These are phyloP conservation scores for Melospiza melodia DNA, from an alignment of 2,113 vertebrate genomes.

Conservation along the genomic window DNA sequence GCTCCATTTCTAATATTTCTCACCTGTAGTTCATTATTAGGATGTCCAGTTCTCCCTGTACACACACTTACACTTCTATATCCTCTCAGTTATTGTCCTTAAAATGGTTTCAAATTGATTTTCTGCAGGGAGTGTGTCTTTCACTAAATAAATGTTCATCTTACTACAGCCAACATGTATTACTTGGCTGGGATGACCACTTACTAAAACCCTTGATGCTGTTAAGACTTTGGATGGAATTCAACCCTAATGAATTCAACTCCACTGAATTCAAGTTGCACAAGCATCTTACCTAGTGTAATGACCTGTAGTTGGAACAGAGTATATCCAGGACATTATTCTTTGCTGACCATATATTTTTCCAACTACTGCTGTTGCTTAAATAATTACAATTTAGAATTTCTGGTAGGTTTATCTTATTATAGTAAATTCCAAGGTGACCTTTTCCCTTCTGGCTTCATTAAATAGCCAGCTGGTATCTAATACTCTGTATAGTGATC, in stretches of 20 bases:
- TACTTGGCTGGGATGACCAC: conserved; percentile 13
- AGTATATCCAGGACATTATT: neutral
- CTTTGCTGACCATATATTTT: conserved; percentile 28
- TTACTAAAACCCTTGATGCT: conserved; percentile 9
- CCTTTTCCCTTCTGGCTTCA: conserved; percentile 6
- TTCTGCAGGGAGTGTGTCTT: conserved; percentile 4
- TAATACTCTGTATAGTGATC: neutral
- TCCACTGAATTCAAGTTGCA: conserved; percentile 18
- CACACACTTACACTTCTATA: neutral
- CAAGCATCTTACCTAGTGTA: neutral
- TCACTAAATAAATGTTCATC: neutral
- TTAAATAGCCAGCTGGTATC: neutral
- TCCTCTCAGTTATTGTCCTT: neutral
- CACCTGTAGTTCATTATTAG: neutral
- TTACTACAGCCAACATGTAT: neutral
- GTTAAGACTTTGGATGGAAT: conserved; percentile 28
- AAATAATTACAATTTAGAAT: conserved; percentile 10
- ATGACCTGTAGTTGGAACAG: conserved; percentile 27
- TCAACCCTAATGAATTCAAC: conserved; percentile 41
- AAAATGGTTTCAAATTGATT: neutral
- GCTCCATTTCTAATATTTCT: neutral
- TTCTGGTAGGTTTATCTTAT: conserved; percentile 31
- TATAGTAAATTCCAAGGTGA: neutral
- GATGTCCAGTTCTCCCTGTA: neutral
- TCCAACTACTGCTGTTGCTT: neutral